A percentile compares a stretch with the other conserved stretches of the same genome.
These are phyloP conservation scores for Lithophane semibrunnea DNA, from an alignment of 2,888 invertebrate species.

Conservation along the genomic window DNA sequence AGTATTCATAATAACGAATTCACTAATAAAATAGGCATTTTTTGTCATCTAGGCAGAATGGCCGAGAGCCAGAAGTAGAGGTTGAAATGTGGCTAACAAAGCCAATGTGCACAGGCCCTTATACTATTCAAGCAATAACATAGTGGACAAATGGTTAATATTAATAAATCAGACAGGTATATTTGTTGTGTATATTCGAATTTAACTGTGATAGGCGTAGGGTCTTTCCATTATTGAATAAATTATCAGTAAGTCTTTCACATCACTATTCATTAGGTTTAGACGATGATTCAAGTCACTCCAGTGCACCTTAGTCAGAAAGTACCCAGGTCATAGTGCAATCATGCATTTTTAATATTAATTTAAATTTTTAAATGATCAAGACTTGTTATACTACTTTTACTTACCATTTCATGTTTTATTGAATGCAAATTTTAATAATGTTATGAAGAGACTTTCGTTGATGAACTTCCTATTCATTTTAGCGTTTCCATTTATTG, in stretches of 20 bases:
- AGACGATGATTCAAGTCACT: constrained; percentile 57
- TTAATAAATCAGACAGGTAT: constrained; percentile 59
- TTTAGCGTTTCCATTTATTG: constrained; percentile 39
- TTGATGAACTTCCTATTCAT: constrained; percentile 34
- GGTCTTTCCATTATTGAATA: constrained; percentile 61
- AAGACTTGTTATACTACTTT: constrained; percentile 51
- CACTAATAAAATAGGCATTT: constrained; percentile 57
- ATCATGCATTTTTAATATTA: constrained; percentile 8
- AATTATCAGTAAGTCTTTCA: constrained; percentile 41
- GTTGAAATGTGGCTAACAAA: constrained; percentile 17
- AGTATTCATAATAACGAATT: constrained; percentile 63
- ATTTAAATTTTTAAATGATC: constrained; percentile 34
- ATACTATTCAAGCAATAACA: constrained; percentile 41
- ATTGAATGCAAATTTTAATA: constrained; percentile 42
- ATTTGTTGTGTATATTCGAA: constrained; percentile 72
- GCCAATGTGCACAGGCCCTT: constrained; percentile 27
- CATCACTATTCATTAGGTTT: constrained; percentile 41
- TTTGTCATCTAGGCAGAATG: constrained; percentile 23
- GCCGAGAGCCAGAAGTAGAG: background rate
- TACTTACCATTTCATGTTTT: constrained; percentile 21
- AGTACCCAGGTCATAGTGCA: constrained; percentile 6
- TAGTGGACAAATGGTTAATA: constrained; percentile 47
- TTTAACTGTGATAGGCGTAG: constrained; percentile 83
- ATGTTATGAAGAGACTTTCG: constrained; percentile 33
- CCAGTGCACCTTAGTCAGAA: constrained; percentile 37